Conservation (phyloP, 2,113 vertebrate genomes). For the Lycaon pictus region DNA sequence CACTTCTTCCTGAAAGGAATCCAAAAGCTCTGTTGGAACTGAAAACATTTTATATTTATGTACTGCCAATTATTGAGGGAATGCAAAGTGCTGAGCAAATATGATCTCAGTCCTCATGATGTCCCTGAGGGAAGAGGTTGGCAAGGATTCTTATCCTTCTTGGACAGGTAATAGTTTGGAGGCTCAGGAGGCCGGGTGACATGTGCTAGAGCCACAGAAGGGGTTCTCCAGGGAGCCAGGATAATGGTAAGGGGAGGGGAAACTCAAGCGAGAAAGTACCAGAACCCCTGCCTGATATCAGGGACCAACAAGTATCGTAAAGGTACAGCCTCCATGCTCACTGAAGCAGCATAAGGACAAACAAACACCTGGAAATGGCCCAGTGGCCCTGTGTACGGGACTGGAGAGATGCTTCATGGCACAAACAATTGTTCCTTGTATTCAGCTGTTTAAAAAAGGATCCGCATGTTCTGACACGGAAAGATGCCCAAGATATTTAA, state of each 20-base stretch:
- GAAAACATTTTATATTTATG: conserved; percentile 80
- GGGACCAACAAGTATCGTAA: rapidly evolving
- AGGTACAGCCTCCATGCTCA: rapidly evolving
- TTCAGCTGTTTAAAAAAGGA: neutral
- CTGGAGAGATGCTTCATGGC: rapidly evolving
- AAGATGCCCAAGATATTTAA: neutral
- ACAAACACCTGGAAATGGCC: neutral
- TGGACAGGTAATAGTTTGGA: conserved; percentile 3
- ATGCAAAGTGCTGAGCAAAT: conserved; percentile 61
- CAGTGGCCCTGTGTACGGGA: neutral
- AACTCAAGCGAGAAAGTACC: neutral
- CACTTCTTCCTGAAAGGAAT: conserved; percentile 67
- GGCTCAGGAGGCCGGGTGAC: neutral
- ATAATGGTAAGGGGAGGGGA: neutral
- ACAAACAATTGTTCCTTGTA: neutral
- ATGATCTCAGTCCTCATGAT: conserved; percentile 54
- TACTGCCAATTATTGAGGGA: conserved; percentile 65
- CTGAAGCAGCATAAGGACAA: neutral
- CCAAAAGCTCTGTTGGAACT: conserved; percentile 71
- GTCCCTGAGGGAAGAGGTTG: conserved; percentile 58
- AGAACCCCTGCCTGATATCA: neutral
- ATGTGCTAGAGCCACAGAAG: neutral
- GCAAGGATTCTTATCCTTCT: conserved; percentile 45
- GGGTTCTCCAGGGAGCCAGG: neutral
- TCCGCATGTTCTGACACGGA: neutral